A percentile compares a stretch with the other conserved stretches of the same genome.
Evolutionary conservation across 2,888 invertebrate genomes (phyloP).

Genomic region (Tipula helvola): DNA sequence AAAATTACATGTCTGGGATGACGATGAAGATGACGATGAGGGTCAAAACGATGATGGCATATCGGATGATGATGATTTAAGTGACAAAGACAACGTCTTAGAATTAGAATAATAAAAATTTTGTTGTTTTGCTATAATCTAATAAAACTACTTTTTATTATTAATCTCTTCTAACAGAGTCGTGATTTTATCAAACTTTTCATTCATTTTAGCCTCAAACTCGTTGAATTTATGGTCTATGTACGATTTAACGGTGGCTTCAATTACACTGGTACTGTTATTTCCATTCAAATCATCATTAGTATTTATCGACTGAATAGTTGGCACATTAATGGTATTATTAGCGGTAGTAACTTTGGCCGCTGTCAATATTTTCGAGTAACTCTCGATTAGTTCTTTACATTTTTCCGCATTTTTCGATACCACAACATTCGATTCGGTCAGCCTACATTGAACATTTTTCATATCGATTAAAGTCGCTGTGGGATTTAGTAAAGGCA

Average conservation of each 20-base stretch:
- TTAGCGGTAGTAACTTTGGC: neutral
- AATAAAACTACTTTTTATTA: neutral
- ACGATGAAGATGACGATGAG: conserved; percentile 13
- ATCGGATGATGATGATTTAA: conserved; percentile 12
- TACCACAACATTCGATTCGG: conserved; percentile 20
- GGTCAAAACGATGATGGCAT: conserved; percentile 15
- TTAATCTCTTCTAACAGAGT: conserved; percentile 21
- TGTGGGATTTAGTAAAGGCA: conserved; percentile 24
- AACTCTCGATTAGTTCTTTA: conserved; percentile 21
- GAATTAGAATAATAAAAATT: neutral
- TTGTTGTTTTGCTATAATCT: neutral
- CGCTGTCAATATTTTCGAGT: conserved; percentile 1
- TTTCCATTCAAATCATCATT: neutral
- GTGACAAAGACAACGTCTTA: neutral
- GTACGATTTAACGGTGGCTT: neutral
- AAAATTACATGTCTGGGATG: conserved; percentile 68
- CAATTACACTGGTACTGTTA: neutral
- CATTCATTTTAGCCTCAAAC: conserved; percentile 23
- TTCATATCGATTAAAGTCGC: conserved; percentile 24
- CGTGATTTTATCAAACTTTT: conserved; percentile 27
- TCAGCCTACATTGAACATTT: conserved; percentile 26
- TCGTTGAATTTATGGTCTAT: conserved; percentile 20
- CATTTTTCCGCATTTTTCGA: conserved; percentile 24
- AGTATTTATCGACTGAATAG: neutral
- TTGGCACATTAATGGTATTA: neutral